These are phyloP conservation scores for Lepisosteus osseus DNA, from an alignment of 2,113 vertebrate species.

Conservation along the genomic window DNA sequence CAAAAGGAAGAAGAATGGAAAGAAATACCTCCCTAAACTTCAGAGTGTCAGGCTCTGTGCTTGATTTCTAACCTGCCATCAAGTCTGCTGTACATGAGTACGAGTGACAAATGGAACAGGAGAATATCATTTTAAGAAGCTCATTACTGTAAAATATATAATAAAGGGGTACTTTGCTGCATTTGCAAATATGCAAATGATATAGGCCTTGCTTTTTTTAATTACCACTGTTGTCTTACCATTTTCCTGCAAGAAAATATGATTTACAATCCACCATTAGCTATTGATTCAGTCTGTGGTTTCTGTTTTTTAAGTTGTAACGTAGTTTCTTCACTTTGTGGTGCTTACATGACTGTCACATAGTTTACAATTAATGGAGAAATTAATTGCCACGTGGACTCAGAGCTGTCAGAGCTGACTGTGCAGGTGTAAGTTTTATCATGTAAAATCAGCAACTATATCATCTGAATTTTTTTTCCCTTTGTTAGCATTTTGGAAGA, in stretches of 20 bases:
- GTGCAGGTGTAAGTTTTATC: conserved; percentile 57
- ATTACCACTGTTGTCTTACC: conserved; percentile 58
- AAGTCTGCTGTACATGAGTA: conserved; percentile 17
- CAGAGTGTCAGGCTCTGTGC: not conserved
- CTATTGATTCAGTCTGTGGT: conserved; percentile 43
- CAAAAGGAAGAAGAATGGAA: not conserved
- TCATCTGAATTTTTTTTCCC: conserved; percentile 53
- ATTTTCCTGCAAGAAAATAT: conserved; percentile 57
- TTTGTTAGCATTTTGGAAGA: conserved; percentile 61
- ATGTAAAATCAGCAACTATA: conserved; percentile 65
- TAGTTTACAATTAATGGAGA: conserved; percentile 63
- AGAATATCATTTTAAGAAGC: conserved; percentile 57
- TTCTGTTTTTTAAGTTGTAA: conserved; percentile 51
- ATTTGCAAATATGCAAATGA: conserved; percentile 58
- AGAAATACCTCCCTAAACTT: not conserved
- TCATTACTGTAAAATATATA: conserved; percentile 11
- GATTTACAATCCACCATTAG: conserved; percentile 59
- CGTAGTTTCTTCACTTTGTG: conserved; percentile 47
- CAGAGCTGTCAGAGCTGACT: conserved; percentile 55
- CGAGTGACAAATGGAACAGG: conserved; percentile 27
- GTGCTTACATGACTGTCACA: conserved; percentile 68
- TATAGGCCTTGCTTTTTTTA: conserved; percentile 53
- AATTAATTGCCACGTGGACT: conserved; percentile 60
- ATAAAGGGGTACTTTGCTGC: not conserved
- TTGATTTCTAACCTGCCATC: conserved; percentile 16